phyloP scores from a whole-genome alignment of 53 echinoderm and acorn worm genomes.

The Holothuria scabra region DNA sequence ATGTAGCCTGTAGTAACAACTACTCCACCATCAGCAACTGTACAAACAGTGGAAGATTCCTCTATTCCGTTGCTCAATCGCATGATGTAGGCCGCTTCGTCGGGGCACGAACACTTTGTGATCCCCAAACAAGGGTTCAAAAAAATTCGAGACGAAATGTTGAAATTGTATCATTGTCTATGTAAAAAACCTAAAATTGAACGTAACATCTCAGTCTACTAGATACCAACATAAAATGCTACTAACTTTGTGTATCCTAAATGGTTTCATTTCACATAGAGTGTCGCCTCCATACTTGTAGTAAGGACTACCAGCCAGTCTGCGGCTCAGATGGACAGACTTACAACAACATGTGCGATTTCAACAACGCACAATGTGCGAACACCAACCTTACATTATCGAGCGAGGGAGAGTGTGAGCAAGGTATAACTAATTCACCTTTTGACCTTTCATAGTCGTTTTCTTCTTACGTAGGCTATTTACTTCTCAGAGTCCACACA shows the following conservation, averaged over 20 bases:
- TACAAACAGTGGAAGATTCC: too few species aligned
- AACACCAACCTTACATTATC: slow-evolving; percentile 8
- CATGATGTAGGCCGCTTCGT: too few species aligned
- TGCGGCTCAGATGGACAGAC: slow-evolving; percentile 34
- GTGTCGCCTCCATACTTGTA: background rate
- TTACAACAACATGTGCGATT: slow-evolving; percentile 15
- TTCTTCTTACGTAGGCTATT: background rate
- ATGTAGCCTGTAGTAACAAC: too few species aligned
- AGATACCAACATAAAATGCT: too few species aligned
- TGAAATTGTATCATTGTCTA: too few species aligned
- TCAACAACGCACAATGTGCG: slow-evolving; percentile 22
- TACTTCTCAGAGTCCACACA: background rate
- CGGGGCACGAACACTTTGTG: too few species aligned
- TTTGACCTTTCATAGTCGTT: background rate
- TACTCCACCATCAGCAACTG: too few species aligned
- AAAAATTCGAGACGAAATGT: too few species aligned
- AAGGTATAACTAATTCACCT: background rate
- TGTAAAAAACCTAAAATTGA: too few species aligned
- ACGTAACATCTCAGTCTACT: too few species aligned
- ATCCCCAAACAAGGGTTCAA: too few species aligned
- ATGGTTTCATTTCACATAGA: background rate
- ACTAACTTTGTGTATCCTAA: background rate
- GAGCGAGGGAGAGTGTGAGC: slow-evolving; percentile 3
- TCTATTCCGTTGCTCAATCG: too few species aligned
- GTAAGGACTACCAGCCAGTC: slow-evolving; percentile 20